phyloP scores from a whole-genome alignment of 2,113 vertebrate genomes.

The Panurus biarmicus region DNA sequence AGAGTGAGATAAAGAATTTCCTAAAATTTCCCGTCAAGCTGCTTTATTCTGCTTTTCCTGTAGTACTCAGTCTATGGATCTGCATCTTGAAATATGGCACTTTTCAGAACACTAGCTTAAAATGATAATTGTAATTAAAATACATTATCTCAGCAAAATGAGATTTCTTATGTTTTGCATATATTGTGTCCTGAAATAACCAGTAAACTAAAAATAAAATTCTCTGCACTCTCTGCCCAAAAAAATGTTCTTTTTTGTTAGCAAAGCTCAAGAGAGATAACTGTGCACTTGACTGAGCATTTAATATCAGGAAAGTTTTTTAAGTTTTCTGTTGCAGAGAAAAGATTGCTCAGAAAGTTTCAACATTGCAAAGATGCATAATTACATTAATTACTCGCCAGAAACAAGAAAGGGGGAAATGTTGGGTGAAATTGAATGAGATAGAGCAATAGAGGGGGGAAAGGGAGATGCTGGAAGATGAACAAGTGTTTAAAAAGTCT shows the following conservation, averaged over 20 bases:
- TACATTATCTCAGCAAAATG: background rate
- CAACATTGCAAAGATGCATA: slow-evolving; percentile 41
- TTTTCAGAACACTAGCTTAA: background rate
- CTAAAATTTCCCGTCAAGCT: background rate
- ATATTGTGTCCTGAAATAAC: background rate
- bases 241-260: background rate
- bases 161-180: background rate
- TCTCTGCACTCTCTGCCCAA: background rate
- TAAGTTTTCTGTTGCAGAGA: slow-evolving; percentile 36
- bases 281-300: background rate
- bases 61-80: background rate
- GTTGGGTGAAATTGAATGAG: slow-evolving; percentile 66
- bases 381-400: slow-evolving; percentile 59
- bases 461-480: slow-evolving; percentile 35
- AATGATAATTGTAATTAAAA: background rate
- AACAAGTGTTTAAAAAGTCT: background rate
- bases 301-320: slow-evolving; percentile 65
- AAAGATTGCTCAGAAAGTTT: slow-evolving; percentile 50
- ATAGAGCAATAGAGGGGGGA: slow-evolving; percentile 46
- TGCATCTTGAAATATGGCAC: background rate
- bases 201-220: background rate
- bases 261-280: background rate
- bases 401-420: slow-evolving; percentile 65
- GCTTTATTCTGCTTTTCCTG: background rate
- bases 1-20: background rate